These are phyloP conservation scores for Suncus etruscus DNA, from an alignment of 2,113 vertebrate genomes.

Conservation along the genomic window DNA sequence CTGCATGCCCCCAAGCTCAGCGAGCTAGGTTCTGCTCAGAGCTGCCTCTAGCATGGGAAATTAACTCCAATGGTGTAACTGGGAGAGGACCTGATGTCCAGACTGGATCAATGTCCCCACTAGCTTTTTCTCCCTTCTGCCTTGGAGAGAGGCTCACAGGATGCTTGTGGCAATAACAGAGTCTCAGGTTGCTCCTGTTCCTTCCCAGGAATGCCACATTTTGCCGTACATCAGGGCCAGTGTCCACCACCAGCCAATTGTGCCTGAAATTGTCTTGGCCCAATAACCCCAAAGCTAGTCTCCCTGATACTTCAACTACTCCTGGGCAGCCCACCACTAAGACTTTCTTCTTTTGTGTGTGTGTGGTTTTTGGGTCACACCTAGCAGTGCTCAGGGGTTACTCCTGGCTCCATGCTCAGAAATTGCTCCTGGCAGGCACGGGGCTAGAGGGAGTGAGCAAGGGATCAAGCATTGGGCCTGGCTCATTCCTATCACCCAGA, in stretches of 20 bases:
- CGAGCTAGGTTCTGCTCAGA: conserved; percentile 51
- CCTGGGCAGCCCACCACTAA: not conserved
- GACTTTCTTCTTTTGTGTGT: no score
- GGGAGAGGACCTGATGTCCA: conserved; percentile 70
- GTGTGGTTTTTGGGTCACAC: no score
- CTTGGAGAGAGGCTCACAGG: not conserved
- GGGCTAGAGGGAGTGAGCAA: no score
- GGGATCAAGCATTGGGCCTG: no score
- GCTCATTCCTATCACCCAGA: no score
- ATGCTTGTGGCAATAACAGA: not conserved
- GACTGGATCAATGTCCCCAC: conserved; percentile 61
- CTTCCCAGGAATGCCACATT: not conserved
- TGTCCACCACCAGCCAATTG: not conserved
- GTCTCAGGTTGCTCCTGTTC: not conserved
- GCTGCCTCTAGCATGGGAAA: conserved; percentile 69
- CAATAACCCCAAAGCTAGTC: not conserved
- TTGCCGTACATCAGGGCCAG: not conserved
- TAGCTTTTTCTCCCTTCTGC: conserved; percentile 44
- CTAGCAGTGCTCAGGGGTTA: no score
- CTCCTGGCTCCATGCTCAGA: no score
- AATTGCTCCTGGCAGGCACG: no score
- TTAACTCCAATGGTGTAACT: conserved; percentile 57
- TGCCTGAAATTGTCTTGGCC: not conserved
- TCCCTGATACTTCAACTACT: fast-evolving
- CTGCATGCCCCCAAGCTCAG: not conserved